Percentiles rank a stretch among this genome's conserved stretches.
These are phyloP conservation scores for Pogonocherus hispidulus DNA, from an alignment of 2,888 invertebrate genomes.

Conservation along the genomic window DNA sequence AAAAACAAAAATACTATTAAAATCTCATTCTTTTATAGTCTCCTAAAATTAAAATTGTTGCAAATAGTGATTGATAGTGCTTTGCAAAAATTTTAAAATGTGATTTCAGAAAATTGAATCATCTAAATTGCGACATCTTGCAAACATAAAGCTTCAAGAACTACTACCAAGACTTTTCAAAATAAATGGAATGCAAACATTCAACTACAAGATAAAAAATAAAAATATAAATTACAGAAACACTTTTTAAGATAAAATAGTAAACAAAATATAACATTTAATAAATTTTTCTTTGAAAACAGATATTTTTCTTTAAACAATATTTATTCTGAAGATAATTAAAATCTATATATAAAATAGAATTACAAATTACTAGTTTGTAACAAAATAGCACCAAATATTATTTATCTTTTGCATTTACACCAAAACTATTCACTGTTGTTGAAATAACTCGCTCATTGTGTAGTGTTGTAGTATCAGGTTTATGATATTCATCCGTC, in stretches of 20 bases:
- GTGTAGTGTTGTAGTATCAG: slow-evolving; percentile 3
- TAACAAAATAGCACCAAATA: slow-evolving; percentile 17
- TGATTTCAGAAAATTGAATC: background rate
- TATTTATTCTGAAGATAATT: slow-evolving; percentile 9
- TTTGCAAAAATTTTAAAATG: slow-evolving; percentile 6
- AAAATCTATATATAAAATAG: slow-evolving; percentile 10
- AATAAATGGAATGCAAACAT: slow-evolving; percentile 38
- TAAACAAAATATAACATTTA: slow-evolving; percentile 16
- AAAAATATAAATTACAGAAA: slow-evolving; percentile 29
- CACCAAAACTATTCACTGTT: slow-evolving; percentile 39
- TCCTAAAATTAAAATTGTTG: slow-evolving; percentile 18
- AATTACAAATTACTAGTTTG: background rate
- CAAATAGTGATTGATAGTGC: slow-evolving; percentile 14
- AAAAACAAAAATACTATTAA: slow-evolving; percentile 25
- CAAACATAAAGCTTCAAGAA: slow-evolving; percentile 10
- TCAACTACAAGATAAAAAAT: slow-evolving; percentile 30
- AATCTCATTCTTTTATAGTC: slow-evolving; percentile 24
- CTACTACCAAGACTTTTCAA: slow-evolving; percentile 12
- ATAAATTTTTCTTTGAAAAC: slow-evolving; percentile 24
- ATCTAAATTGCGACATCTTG: background rate
- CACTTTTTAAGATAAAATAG: slow-evolving; percentile 21
- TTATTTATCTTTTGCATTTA: slow-evolving; percentile 46
- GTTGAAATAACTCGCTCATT: slow-evolving; percentile 42
- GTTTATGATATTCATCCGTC: slow-evolving; percentile 21
- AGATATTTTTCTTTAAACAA: slow-evolving; percentile 11